Base-by-base conservation (phyloP, 2,888 invertebrate genomes). In the Cosmopolites sordidus region DNA sequence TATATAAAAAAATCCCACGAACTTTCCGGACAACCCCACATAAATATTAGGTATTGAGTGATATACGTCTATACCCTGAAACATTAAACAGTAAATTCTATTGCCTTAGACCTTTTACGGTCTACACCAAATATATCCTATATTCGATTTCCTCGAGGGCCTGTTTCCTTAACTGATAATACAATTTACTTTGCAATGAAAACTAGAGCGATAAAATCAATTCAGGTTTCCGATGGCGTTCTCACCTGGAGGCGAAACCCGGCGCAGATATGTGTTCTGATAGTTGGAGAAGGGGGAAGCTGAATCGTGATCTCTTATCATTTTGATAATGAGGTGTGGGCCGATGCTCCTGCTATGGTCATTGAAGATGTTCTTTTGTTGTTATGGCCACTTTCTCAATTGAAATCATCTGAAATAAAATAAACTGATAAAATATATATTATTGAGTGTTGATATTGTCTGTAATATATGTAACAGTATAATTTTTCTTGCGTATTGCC, bases 221-320 rank as follows among this genome's bases (percentile, higher is more conserved):
- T 33, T 33, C 8, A 33, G 11, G n/a, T 33, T 33, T 33, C 33
- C 22, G 22, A 22, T 22, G 3, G 22, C 8, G 8, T 33, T 33
- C 17, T 56, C 50, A 67, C 66, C 51, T 58, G 58, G 52, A 29
- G 51, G 58, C 8, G 55, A 58, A 16, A 43, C 43, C 22, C 58
- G 38, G n/a, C 54, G 43, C n/a, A 61, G 60, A 53, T 59, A 61
- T 9, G 70, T 69, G 12, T 69, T 68, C 51, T 68, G 70, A 38
- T 68, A 65, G n/a, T 72, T 67, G 58, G 69, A 72, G 6, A 71
- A 67, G 5, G 68, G 61, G 9, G 67, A 64, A 8, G 69, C 65
- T 5, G 64, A 58, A 44, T 63, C 65, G 53, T 58, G 64, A 46
- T 67, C 67, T 22, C 66, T 57, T 43, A 66, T 64, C 67, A 67